phyloP scores from a whole-genome alignment of 2,888 invertebrate genomes.

The Papilio demoleus region DNA sequence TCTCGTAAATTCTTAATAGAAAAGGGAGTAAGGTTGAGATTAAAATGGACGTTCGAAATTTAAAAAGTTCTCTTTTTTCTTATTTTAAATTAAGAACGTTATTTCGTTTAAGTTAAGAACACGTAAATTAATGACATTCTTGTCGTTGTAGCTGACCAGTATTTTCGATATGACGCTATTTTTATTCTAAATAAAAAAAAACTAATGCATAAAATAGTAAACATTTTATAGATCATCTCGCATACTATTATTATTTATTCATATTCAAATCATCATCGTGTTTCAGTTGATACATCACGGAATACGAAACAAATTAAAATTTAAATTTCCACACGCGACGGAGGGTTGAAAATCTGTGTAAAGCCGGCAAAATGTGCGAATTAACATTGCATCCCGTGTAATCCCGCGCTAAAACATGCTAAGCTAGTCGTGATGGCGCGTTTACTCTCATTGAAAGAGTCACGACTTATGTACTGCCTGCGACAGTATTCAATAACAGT shows the following conservation, averaged over 20 bases:
- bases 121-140: too few species aligned
- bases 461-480: slow-evolving; percentile 36
- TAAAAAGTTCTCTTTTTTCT: too few species aligned
- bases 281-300: slow-evolving; percentile 4
- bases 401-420: slow-evolving; percentile 53
- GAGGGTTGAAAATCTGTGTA: slow-evolving; percentile 36
- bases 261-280: slow-evolving; percentile 8
- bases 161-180: too few species aligned
- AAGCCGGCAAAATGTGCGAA: slow-evolving; percentile 42
- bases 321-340: slow-evolving; percentile 39
- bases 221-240: not conserved
- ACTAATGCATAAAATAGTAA: too few species aligned
- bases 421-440: slow-evolving; percentile 46
- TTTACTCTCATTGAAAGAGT: slow-evolving; percentile 45
- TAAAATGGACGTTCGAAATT: too few species aligned
- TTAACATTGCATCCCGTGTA: slow-evolving; percentile 46
- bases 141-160: too few species aligned
- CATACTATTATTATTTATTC: slow-evolving; percentile 26
- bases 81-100: too few species aligned
- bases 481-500: slow-evolving; percentile 3
- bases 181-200: too few species aligned
- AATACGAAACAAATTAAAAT: slow-evolving; percentile 36
- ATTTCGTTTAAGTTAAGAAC: too few species aligned
- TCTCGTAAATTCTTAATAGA: too few species aligned
- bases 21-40: too few species aligned